Evolutionary conservation across 2,888 invertebrate genomes (phyloP), one percentile per base, ranked within the genome.

Genomic region (Macrosoma leucophasiata): DNA sequence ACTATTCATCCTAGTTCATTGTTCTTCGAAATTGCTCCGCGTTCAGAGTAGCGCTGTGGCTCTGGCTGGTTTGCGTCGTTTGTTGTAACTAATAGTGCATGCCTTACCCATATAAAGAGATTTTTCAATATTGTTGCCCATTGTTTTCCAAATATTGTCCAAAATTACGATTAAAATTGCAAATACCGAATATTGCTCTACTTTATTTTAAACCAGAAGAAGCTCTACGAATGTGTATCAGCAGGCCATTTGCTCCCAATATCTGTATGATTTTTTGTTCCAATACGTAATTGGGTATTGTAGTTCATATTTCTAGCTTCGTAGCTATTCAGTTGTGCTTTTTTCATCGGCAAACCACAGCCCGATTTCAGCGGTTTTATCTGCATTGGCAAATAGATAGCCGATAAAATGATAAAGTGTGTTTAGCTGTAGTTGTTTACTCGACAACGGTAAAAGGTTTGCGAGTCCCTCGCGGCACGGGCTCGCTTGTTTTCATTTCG

Each of bases 401-500:
- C 60, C 76, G 72, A 81, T 81, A 69, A 75, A 72, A 76, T 75
- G 72, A 76, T 78, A 68, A 66, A 74, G 77, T 79, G 68, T 77
- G 75, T 75, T 76, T 77, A 77, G 76, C 73, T 65, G 65, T 65
- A 72, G 73, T 68, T 82, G 78, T 84, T 81, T 81, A 67, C 72
- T 66, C 69, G 69, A 64, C 70, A 72, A 60, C 79, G 75, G 77
- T 84, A 82, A 84, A 84, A 82, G 82, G 81, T 84, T 84, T 82
- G 79, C 75, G 69, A 74, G 74, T 75, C 82, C 74, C 81, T 70
- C 61, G 78, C 65, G 78, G 76, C 62, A 51, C 60, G 61, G 57
- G 58, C 64, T 64, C 66, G 73, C 68, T 74, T 79, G 81, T 81
- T 81, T 84, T 84, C 81, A 82, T 84, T 82, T 75, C 68, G 82